Evolutionary conservation across 2,888 invertebrate genomes (phyloP), one percentile per base, ranked within the genome.

Genomic region (Heliothis peltigera): DNA sequence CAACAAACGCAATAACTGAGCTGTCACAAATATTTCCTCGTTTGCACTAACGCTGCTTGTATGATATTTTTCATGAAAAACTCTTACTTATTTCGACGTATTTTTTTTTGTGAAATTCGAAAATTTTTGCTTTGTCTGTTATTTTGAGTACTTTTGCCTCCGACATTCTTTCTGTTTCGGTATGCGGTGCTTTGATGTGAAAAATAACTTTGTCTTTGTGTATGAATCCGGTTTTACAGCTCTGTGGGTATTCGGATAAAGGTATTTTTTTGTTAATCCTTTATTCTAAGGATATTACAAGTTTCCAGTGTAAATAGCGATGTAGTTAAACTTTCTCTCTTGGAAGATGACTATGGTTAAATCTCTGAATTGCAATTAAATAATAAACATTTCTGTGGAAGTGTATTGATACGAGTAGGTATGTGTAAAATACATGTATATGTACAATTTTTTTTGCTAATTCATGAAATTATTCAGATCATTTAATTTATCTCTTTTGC

Each of bases 101-200:
- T 59, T 46, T 32, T 65, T 65, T 59, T 53, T 59, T 53, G 49
- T 46, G 7, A 51, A 59, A 46, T 18, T 47, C 59, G 43, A 22
- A 59, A 42, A 72, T 70, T 72, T 72, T 72, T 55, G 59, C 66
- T 70, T 70, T 70, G 70, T 59, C 15, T 51, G 43, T 22, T 46
- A 47, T 55, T 59, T 59, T 51, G 53, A 54, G 49, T 43, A 46
- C 35, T 59, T 44, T 18, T n/a, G 43, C 15, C 22, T 21, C 35
- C 15, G 72, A 59, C 58, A 65, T 70, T 72, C 73, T 57, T 69
- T 35, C 12, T 56, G 10, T 43, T 55, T 53, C n/a, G 44, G 42
- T 4, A 22, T 44, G 49, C 12, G 46, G 49, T 8, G 35, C 46
- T 65, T 72, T 49, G 35, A 65, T 35, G 72, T 44, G 19, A 43